Base-by-base conservation (phyloP, 2,888 invertebrate genomes). In the Megalurothrips usitatus region DNA sequence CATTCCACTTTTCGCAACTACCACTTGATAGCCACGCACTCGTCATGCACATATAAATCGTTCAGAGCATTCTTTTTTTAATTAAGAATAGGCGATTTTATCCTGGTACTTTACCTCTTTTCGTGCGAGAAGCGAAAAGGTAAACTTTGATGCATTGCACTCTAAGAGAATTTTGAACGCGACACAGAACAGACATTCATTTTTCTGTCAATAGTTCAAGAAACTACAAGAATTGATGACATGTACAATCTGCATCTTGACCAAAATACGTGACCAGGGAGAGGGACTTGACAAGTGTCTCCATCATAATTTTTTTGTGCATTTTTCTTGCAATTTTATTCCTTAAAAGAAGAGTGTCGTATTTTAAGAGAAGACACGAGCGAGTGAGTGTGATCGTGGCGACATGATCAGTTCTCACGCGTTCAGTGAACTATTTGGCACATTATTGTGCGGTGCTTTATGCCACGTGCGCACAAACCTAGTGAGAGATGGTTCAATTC, bases 381-480 rank as follows among this genome's bases (percentile, higher is more conserved):
- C 58, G 19, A 23, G 68, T 43, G 34, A 75, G 26, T 26, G 68
- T 12, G 26, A 23, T 75, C 23, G 68, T 75, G 34, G 34, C 34
- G 34, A 43, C 34, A 43, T 43, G 34, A 43, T 26, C 58, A 19
- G 17, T 14, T 23, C 68, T 23, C 23, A 23, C 12, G 23, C 23
- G n/a, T 75, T 10, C 68, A 23, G 23, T 75, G 68, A 75, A n/a
- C 58, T 12, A 26, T 75, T 75, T 75, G 68, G 68, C 68, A 75
- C 68, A 75, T 23, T 9, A 26, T 75, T 26, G 68, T 75, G 68
- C 68, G 34, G 34, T 43, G 34, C 34, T 23, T 26, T 75, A 12
- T 26, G 23, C 68, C 34, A 43, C 34, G 34, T 43, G 34, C 34
- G 34, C 34, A 43, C 34, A 43, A 43, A 43, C 34, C 34, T 6